Percentiles rank a stretch among this genome's conserved stretches.
These are phyloP conservation scores for Diceros bicornis DNA, from an alignment of 2,797 vertebrate species.

Conservation along the genomic window DNA sequence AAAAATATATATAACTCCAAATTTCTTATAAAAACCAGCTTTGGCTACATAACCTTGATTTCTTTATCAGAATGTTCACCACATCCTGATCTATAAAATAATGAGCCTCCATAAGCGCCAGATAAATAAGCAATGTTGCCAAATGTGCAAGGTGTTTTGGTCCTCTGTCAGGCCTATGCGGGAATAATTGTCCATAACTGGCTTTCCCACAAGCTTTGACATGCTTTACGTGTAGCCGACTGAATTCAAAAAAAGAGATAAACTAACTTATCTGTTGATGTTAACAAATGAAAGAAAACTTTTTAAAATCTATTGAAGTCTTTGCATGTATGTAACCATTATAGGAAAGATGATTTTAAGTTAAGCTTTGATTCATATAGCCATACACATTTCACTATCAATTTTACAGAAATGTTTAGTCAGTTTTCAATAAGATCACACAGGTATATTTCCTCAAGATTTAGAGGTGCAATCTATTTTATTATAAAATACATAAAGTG, in stretches of 20 bases:
- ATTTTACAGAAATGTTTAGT: neutral
- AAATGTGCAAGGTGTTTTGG: neutral
- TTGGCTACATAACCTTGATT: neutral
- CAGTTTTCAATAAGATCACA: conserved; percentile 18
- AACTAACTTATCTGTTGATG: neutral
- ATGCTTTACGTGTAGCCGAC: neutral
- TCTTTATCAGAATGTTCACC: neutral
- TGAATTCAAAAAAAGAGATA: neutral
- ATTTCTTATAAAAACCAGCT: neutral
- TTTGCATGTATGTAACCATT: neutral
- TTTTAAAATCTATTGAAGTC: neutral
- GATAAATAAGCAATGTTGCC: neutral
- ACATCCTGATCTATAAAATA: neutral
- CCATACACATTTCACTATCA: neutral
- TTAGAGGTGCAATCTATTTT: neutral
- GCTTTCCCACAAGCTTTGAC: neutral
- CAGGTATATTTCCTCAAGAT: neutral
- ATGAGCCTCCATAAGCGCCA: neutral
- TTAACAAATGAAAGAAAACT: neutral
- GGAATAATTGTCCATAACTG: neutral
- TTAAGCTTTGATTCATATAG: neutral
- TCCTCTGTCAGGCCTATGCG: neutral
- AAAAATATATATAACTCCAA: neutral
- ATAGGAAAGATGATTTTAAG: neutral
- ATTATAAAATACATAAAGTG: neutral